Base-by-base conservation (phyloP, 2,797 vertebrate genomes). In the Sparus aurata region DNA sequence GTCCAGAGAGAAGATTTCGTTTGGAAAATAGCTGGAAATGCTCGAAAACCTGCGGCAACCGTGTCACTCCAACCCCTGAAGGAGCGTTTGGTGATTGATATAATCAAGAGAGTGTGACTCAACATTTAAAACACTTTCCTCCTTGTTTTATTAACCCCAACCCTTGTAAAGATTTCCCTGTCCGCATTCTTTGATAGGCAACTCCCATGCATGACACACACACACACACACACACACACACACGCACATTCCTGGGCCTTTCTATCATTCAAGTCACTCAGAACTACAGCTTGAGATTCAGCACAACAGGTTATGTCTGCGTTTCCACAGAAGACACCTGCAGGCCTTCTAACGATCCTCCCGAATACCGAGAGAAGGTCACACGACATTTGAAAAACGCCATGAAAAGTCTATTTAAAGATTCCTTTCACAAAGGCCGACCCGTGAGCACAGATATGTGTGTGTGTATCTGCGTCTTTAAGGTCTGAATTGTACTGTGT, bases 181-280 rank as follows among this genome's bases (percentile, higher is more conserved):
- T 64, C 64, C 62, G 20, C 46, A 79, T 79, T 70, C 62, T 80
- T 75, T 65, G 12, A 80, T 46, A 54, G 30, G 60, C 22, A 53
- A 43, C 74, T 69, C 69, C 74, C 62, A 41, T 17, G 41, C 62
- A 30, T 15, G 50, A 22, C 62, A 25, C 61, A 57, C 71, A 43
- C 34, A 55, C 23, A 72, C 46, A 55, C 69, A 18, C 54, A 27
- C 16, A 10, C 72, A 34, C 72, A 60, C 57, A 34, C 38, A 74
- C n/a, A n/a, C n/a, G n/a, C 65, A 70, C 80, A 83, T 80, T 79
- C 79, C 64, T 10, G 15, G 34, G 59, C 59, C 65, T 72, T 67
- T 75, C 45, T 74, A 52, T 73, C 61, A 69, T 38, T 69, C 18
- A 41, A 49, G 73, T 77, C 16, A 63, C 46, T 45, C 41, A 68